Evolutionary conservation across 2,888 invertebrate genomes (phyloP), one percentile per base, ranked within the genome.

Genomic region (Hirtodrosophila trivittata): DNA sequence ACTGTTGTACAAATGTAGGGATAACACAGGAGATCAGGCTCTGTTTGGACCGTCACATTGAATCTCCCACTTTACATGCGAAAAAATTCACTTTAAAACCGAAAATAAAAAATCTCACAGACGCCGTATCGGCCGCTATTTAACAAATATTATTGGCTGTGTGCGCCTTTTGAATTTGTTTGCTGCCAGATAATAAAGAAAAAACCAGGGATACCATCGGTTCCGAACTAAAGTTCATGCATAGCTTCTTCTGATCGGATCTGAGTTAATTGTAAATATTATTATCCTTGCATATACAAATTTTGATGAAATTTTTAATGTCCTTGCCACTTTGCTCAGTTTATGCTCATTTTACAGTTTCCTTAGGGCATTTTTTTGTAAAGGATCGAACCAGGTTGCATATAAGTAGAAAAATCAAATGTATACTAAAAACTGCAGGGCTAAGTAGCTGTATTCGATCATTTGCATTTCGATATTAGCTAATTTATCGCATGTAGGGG

Each of bases 151-250:
- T 18, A 50, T 30, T 26, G 7, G 16, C 9, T 45, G 3, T 10
- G 5, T 30, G 13, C 21, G 16, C 21, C 18, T 35, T 65, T 62
- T 62, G 45, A 62, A 62, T 65, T 30, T 16, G 21, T 41, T 52
- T 45, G 39, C 62, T 54, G 10, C 28, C 54, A 35, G 65, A 43
- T 37, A 39, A 45, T 9, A 30, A 65, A 10, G 4, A 14, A 30
- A 43, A 45, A 45, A 28, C 33, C 13, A 54, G 62, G 62, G 62
- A 13, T 65, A 25, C 18, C 9, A 42, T 4, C 16, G 7, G n/a
- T 32, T 64, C 10, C 16, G 21, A 50, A 2, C 8, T 64, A 41
- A 64, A 21, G 39, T 16, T 1, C 5, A 25, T 10, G 21, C 1
- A 16, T 2, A 42, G 4, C 14, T 37, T 60, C 41, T 1, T 3